Conservation (phyloP, 2,113 vertebrate genomes). For the Ranitomeya imitator region DNA sequence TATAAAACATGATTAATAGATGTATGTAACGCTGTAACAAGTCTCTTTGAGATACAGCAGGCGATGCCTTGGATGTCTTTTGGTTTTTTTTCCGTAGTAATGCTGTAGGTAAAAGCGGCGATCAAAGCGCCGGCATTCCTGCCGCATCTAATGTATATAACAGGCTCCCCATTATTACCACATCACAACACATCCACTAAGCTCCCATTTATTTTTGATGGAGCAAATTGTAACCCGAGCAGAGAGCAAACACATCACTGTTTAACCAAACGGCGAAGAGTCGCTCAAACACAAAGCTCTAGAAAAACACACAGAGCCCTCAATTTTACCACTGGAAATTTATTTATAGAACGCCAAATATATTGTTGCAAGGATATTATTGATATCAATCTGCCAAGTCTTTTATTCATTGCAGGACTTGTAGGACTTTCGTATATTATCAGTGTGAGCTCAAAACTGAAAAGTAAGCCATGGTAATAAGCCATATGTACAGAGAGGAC, state of each 20-base stretch:
- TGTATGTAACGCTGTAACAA: neutral
- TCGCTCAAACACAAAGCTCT: constrained; percentile 50
- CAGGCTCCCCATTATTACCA: constrained; percentile 49
- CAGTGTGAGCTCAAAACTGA: neutral
- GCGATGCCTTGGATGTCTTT: neutral
- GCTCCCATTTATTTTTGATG: constrained; percentile 52
- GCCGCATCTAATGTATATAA: constrained; percentile 49
- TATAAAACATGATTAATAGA: constrained; percentile 6
- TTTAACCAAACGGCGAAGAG: constrained; percentile 48
- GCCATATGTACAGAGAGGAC: neutral
- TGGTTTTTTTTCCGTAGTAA: neutral
- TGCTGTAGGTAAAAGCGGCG: constrained; percentile 38
- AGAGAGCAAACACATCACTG: constrained; percentile 47
- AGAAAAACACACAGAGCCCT: constrained; percentile 51
- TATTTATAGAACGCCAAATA: constrained; percentile 55
- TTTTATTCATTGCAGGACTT: constrained; percentile 7
- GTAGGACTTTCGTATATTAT: neutral
- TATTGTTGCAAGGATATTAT: constrained; percentile 55
- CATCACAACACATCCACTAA: constrained; percentile 50
- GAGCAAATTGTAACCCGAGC: constrained; percentile 52
- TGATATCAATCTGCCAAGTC: constrained; percentile 49
- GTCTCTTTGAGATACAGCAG: constrained; percentile 8
- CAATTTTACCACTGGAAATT: constrained; percentile 42
- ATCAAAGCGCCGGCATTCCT: constrained; percentile 30
- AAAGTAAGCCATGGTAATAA: neutral